Evolutionary conservation across 2,797 vertebrate genomes (phyloP).

Genomic region (Sebastes goodei): DNA sequence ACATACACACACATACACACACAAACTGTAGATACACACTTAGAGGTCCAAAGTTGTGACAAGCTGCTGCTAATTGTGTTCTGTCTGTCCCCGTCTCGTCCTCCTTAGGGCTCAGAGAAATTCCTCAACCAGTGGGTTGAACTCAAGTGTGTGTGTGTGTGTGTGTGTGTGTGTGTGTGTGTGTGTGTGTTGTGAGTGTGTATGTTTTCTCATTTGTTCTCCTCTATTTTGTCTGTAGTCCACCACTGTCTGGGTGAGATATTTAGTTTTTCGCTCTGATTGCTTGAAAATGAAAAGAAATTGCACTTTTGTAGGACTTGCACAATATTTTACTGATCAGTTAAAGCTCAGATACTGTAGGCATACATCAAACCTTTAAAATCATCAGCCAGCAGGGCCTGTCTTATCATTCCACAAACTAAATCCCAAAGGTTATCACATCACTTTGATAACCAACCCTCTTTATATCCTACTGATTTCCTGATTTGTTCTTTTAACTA

Average conservation of each 20-base stretch:
- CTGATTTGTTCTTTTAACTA: no score
- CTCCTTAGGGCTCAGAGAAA: constrained; percentile 49
- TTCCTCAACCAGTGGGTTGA: constrained; percentile 49
- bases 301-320: background rate
- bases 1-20: background rate
- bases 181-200: background rate
- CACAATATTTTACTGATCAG: background rate
- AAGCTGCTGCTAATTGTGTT: constrained; percentile 71
- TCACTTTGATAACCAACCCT: no score
- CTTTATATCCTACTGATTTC: no score
- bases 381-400: no score
- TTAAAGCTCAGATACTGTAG: no score
- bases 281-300: background rate
- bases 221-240: background rate
- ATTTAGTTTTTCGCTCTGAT: background rate
- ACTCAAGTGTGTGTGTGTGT: background rate
- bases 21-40: constrained; percentile 45
- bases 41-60: constrained; percentile 66
- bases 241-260: background rate
- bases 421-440: no score
- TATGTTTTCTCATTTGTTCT: background rate
- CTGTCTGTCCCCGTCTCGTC: constrained; percentile 63
- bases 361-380: no score
- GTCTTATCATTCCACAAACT: no score
- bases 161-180: background rate